Evolutionary conservation across 2,888 invertebrate genomes (phyloP).

Genomic region (Branchellion lobata): DNA sequence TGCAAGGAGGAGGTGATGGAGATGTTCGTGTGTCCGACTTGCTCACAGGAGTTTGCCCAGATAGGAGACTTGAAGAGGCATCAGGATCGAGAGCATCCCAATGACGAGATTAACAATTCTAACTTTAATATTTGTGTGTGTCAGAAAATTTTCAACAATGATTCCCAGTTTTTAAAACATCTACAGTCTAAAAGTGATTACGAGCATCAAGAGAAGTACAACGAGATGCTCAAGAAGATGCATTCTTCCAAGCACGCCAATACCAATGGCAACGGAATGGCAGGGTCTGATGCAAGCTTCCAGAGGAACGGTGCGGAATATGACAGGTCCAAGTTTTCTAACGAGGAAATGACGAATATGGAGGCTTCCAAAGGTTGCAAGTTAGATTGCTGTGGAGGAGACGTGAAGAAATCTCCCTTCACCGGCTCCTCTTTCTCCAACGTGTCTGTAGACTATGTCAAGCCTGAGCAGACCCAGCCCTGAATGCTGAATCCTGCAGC

Average conservation of each 20-base stretch:
- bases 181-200: conserved; percentile 48
- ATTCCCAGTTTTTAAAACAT: conserved; percentile 48
- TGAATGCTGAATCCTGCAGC: too few species aligned
- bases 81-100: conserved; percentile 11
- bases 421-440: too few species aligned
- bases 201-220: conserved; percentile 33
- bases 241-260: too few species aligned
- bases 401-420: too few species aligned
- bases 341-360: not conserved
- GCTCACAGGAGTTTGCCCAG: not conserved
- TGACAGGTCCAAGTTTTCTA: too few species aligned
- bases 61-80: not conserved
- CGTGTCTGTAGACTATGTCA: too few species aligned
- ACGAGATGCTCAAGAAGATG: not conserved
- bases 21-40: conserved; percentile 10
- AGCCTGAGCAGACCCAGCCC: too few species aligned
- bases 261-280: too few species aligned
- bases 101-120: not conserved
- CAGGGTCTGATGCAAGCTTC: too few species aligned
- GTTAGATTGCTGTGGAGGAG: too few species aligned
- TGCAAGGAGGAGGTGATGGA: not conserved
- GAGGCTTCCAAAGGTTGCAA: too few species aligned
- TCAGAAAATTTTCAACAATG: conserved; percentile 50
- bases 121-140: conserved; percentile 47
- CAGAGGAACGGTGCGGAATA: too few species aligned